Evolutionary conservation across 2,888 invertebrate species (phyloP).

Genomic region (Tenthredo scrophulariae): DNA sequence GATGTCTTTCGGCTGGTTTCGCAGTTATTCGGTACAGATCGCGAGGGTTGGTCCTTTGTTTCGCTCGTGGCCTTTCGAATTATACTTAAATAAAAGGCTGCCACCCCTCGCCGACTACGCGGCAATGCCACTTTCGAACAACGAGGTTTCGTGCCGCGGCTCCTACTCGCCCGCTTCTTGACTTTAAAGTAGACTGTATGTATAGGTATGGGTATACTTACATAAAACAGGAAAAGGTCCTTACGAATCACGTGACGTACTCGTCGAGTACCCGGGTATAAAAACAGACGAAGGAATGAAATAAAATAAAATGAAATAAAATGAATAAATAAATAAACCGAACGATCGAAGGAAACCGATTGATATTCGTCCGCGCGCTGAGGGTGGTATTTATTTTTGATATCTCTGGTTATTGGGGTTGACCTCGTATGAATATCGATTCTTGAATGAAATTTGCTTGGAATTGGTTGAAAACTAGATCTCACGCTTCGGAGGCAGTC

Average conservation of each 20-base stretch:
- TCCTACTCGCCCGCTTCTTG: constrained; percentile 16
- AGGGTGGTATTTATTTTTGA: constrained; percentile 31
- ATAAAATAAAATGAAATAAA: neutral
- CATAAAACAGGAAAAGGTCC: neutral
- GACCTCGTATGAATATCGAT: constrained; percentile 51
- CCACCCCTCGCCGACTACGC: constrained; percentile 21
- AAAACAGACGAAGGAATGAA: neutral
- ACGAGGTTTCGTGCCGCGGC: constrained; percentile 10
- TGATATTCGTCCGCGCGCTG: neutral
- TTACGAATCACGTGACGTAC: constrained; percentile 22
- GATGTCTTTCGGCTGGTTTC: constrained; percentile 49
- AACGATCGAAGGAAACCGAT: constrained; percentile 29
- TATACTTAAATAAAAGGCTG: constrained; percentile 68
- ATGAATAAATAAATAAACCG: neutral
- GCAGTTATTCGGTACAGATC: constrained; percentile 61
- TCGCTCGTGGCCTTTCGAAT: constrained; percentile 65
- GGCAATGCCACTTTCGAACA: constrained; percentile 39
- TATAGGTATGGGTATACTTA: neutral
- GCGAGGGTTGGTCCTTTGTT: constrained; percentile 60
- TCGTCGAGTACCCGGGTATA: neutral
- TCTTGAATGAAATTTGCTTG: constrained; percentile 45
- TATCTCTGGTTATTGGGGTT: constrained; percentile 34
- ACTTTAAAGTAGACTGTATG: neutral
- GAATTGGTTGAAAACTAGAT: constrained; percentile 52
- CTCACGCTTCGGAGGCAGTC: constrained; percentile 48